Conservation (phyloP, 2,113 vertebrate genomes). For the Felis catus region F.catus_Fca126_mat1.0 CM031420.1:138776001-138776500, state of each 20-base stretch:
- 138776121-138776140: neutral
- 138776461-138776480: constrained; percentile 19
- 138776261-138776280: constrained; percentile 23
- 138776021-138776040: neutral
- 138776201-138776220: neutral
- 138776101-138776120: neutral
- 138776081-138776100: neutral
- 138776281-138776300: neutral
- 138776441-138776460: constrained; percentile 40
- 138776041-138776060: neutral
- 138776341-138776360: constrained; percentile 21
- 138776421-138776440: neutral
- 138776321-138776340: neutral
- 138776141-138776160: neutral
- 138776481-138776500: neutral
- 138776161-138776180: neutral
- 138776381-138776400: constrained; percentile 4
- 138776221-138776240: neutral
- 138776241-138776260: neutral
- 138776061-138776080: neutral
- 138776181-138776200: constrained; percentile 18
- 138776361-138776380: constrained; percentile 46
- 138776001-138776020: neutral
- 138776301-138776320: neutral
- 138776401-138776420: neutral